Percentiles rank a stretch among this genome's conserved stretches.
Evolutionary conservation across 2,113 vertebrate species (phyloP).

Genomic region (Coptodon rendalli): DNA sequence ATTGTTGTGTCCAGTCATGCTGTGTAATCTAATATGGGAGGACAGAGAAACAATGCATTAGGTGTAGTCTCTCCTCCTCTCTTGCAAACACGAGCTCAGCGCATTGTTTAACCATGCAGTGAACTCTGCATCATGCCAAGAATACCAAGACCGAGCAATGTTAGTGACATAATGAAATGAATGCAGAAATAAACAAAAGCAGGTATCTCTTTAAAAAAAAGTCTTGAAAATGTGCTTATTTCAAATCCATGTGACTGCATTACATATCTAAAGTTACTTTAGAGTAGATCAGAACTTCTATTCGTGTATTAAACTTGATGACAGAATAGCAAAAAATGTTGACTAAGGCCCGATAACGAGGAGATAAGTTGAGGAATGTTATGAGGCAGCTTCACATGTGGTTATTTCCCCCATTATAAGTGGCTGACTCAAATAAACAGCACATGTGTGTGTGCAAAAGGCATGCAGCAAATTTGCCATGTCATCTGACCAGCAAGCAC

Average conservation of each 20-base stretch:
- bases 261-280: not conserved
- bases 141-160: slow-evolving; percentile 26
- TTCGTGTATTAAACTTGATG: not conserved
- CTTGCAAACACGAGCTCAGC: not conserved
- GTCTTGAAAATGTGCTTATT: not conserved
- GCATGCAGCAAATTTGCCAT: not conserved
- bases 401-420: not conserved
- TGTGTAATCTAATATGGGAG: slow-evolving; percentile 54
- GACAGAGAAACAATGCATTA: slow-evolving; percentile 43
- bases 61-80: not conserved
- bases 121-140: slow-evolving; percentile 21
- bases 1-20: slow-evolving; percentile 45
- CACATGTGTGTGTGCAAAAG: not conserved
- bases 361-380: not conserved
- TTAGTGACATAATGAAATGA: not conserved
- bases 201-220: not conserved
- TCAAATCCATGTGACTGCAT: not conserved
- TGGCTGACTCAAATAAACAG: not conserved
- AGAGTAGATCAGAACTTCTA: not conserved
- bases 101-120: slow-evolving; percentile 6
- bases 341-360: not conserved
- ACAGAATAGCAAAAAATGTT: not conserved
- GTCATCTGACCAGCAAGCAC: not conserved
- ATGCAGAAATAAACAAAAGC: not conserved
- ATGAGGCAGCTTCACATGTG: not conserved